Percentiles rank a stretch among this genome's conserved stretches.
Conservation (phyloP, 2,113 vertebrate genomes). For the Todiramphus chloris region DNA sequence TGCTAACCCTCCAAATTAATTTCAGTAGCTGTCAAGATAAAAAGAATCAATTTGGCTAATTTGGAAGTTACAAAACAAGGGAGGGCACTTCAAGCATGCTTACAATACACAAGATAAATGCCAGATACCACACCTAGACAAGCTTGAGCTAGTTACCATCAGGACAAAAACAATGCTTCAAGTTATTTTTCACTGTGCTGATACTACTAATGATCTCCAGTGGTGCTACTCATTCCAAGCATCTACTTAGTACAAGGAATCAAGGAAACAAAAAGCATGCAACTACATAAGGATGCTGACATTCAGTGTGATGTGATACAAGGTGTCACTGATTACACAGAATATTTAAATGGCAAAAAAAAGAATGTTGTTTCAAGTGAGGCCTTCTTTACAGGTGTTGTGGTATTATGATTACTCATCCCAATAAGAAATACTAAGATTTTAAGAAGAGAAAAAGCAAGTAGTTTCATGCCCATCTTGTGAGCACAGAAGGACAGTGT, state of each 20-base stretch:
- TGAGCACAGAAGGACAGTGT: not conserved
- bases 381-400: not conserved
- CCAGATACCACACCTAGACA: slow-evolving; percentile 58
- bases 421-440: not conserved
- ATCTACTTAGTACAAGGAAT: not conserved
- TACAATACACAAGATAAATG: not conserved
- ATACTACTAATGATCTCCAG: not conserved
- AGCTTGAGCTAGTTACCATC: slow-evolving; percentile 33
- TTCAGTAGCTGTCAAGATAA: not conserved
- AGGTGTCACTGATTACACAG: not conserved
- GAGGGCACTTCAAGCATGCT: slow-evolving; percentile 24
- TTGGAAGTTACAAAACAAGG: slow-evolving; percentile 47
- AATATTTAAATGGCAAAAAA: not conserved
- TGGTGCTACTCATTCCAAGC: not conserved
- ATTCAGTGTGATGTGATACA: not conserved
- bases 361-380: not conserved
- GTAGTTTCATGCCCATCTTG: not conserved
- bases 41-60: slow-evolving; percentile 17
- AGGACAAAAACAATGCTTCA: slow-evolving; percentile 43
- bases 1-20: not conserved
- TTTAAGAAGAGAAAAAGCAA: not conserved
- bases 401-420: not conserved
- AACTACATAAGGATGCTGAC: not conserved
- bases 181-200: not conserved
- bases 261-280: not conserved